These are phyloP conservation scores for Machimus atricapillus DNA, from an alignment of 2,888 invertebrate genomes.

Conservation along the genomic window DNA sequence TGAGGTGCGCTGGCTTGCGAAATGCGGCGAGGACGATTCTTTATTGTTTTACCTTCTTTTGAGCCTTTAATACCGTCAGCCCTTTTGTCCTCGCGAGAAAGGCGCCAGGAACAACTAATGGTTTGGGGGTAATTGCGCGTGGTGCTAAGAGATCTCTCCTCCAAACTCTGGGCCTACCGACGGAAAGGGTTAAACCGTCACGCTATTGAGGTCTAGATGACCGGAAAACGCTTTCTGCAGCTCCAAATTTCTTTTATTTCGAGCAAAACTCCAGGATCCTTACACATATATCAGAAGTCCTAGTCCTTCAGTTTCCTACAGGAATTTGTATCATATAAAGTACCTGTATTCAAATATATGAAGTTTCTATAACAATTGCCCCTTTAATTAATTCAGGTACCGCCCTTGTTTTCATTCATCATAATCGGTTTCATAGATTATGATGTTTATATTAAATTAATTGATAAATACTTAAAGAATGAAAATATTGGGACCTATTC, in stretches of 20 bases:
- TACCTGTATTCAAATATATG: no score
- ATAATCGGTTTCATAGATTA: no score
- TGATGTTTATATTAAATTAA: no score
- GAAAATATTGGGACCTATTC: no score
- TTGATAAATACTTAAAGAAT: no score
- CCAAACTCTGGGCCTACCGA: background rate
- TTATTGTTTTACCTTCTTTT: background rate
- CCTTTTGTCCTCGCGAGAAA: background rate
- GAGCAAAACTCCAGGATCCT: background rate
- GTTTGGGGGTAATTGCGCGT: background rate
- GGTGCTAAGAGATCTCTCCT: background rate
- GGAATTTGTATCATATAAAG: background rate
- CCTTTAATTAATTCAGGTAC: background rate
- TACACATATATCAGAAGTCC: background rate
- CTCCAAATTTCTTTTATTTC: background rate
- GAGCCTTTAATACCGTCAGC: background rate
- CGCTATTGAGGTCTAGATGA: background rate
- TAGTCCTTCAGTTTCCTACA: background rate
- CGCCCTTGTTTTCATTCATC: background rate
- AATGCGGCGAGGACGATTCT: background rate
- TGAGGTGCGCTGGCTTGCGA: background rate
- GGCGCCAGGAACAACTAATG: background rate
- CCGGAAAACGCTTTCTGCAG: background rate
- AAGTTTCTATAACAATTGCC: no score
- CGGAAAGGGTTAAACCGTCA: background rate